Evolutionary conservation across 2,797 vertebrate genomes (phyloP).

Genomic region (Sarcophilus harrisii): DNA sequence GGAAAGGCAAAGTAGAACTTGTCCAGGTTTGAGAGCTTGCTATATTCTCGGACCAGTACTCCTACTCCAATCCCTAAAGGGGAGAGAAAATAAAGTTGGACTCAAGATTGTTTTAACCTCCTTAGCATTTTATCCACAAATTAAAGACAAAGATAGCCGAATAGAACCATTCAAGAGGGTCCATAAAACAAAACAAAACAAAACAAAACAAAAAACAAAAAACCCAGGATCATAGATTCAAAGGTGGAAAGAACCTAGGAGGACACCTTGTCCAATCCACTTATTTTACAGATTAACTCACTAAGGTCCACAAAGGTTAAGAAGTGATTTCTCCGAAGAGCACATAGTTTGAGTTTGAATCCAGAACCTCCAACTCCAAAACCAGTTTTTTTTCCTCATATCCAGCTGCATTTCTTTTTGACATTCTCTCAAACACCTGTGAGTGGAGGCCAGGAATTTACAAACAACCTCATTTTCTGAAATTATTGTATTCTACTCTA

Average conservation of each 20-base stretch:
- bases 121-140: neutral
- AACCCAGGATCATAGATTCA: neutral
- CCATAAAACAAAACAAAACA: neutral
- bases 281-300: neutral
- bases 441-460: neutral
- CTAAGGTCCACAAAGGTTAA: neutral
- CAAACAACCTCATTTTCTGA: neutral
- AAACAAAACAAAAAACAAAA: neutral
- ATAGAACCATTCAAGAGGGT: neutral
- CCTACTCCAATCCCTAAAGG: conserved; percentile 91
- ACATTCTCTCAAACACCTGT: neutral
- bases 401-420: neutral
- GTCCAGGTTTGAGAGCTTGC: conserved; percentile 90
- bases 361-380: neutral
- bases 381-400: neutral
- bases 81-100: conserved; percentile 13
- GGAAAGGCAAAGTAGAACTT: conserved; percentile 98
- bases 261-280: neutral
- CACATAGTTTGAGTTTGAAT: neutral
- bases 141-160: neutral
- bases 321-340: neutral
- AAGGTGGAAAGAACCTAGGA: neutral
- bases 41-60: conserved; percentile 92
- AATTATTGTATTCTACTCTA: neutral
- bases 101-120: conserved; percentile 21